Evolutionary conservation across 2,113 vertebrate genomes (phyloP), one percentile per base, ranked within the genome.

Genomic region (Peromyscus maniculatus): DNA sequence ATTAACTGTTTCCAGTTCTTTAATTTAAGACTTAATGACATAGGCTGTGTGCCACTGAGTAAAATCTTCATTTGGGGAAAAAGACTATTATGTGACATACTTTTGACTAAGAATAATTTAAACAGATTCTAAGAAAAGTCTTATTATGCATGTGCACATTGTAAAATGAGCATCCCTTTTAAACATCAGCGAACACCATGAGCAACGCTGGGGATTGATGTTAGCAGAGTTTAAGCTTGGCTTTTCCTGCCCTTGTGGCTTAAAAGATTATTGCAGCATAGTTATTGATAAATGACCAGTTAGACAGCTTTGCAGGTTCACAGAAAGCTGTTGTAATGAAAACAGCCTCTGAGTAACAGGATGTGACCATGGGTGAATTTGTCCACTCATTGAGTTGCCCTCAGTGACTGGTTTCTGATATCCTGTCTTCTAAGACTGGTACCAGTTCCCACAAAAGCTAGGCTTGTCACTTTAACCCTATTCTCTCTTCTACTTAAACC

Each of bases 91-190:
- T 0, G 0, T 93, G 87, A 74, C 87, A 83, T 92, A 91, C 87
- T 97, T 96, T 72, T 3, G 9, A 98, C 83, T 93, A 95, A 94
- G 59, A 66, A 84, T 92, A 89, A 96, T 97, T 96, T 93, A 96
- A 96, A 80, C 46, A 59, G 93, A 94, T 95, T 97, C 69, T 89
- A 94, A 93, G 43, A 91, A 97, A 96, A 97, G 1, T 52, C 46
- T 75, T 89, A 80, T 43, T 89, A 80, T 43, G 26, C 86, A 71
- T 26, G 89, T 39, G 77, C 52, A 93, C 91, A 57, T 72, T 39
- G 16, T 96, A 83, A 96, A 87, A 77, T 86, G 84, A 93, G n/a
- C 39, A 71, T 90, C 62, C 13, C 22, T 39, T 78, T 92, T 90
- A 77, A 89, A 86, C 52, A 62, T 17, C 2, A 80, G 55, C 88